A percentile compares a stretch with the other conserved stretches of the same genome.
These are phyloP conservation scores for Aproaerema taeniolella DNA, from an alignment of 2,888 invertebrate genomes.

Conservation along the genomic window DNA sequence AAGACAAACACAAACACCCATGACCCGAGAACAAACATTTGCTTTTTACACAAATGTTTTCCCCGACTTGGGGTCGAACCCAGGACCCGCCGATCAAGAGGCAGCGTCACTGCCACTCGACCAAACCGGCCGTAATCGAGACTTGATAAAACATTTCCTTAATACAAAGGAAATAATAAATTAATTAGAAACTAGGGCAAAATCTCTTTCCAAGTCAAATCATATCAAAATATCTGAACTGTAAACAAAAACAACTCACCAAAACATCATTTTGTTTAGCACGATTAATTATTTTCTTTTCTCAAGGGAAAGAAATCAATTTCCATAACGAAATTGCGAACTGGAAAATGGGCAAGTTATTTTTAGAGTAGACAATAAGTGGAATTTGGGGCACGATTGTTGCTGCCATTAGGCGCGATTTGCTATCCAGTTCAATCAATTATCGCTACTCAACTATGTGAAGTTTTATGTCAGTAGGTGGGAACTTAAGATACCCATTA, in stretches of 20 bases:
- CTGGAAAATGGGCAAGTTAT: slow-evolving; percentile 32
- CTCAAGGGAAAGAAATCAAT: slow-evolving; percentile 10
- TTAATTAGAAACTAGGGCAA: no score
- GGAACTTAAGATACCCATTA: no score
- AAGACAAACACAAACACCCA: no score
- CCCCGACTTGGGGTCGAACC: no score
- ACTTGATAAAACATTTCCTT: no score
- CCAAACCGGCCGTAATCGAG: no score
- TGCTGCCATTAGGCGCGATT: slow-evolving; percentile 25
- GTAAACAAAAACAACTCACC: not conserved
- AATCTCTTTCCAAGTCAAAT: not conserved
- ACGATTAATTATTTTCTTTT: slow-evolving; percentile 14
- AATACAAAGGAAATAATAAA: no score
- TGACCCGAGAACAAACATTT: no score
- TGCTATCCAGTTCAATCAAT: slow-evolving; percentile 29
- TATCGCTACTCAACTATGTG: slow-evolving; percentile 30
- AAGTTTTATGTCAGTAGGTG: slow-evolving; percentile 13
- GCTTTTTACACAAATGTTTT: no score
- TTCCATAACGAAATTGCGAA: slow-evolving; percentile 22
- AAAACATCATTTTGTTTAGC: not conserved
- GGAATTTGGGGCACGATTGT: slow-evolving; percentile 31
- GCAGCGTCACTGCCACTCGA: no score
- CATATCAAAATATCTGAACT: not conserved
- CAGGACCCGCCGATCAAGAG: no score
- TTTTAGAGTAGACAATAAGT: slow-evolving; percentile 30